Evolutionary conservation across 2,113 vertebrate genomes (phyloP).

Genomic region (Elaphurus davidianus): DNA sequence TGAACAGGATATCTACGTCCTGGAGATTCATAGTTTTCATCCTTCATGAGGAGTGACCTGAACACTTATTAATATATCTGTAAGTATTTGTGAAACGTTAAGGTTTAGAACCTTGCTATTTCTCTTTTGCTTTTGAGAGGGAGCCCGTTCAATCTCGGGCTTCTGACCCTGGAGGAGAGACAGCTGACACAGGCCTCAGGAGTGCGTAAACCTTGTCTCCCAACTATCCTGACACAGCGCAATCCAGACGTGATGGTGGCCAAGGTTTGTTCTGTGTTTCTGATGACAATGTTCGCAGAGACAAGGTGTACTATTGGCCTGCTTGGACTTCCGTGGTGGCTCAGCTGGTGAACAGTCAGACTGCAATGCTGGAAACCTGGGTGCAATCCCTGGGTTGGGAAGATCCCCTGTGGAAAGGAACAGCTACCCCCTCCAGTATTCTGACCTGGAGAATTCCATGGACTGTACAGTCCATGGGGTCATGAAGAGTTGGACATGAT

Average conservation of each 20-base stretch:
- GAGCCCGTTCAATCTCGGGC: background rate
- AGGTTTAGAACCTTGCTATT: background rate
- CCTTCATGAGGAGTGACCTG: background rate
- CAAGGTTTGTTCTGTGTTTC: background rate
- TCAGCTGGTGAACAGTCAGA: background rate
- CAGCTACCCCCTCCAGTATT: background rate
- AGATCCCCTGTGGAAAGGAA: background rate
- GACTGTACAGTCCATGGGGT: too few relatives aligned
- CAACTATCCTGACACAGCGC: background rate
- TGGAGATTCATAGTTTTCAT: background rate
- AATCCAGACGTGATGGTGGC: background rate
- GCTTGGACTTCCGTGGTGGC: background rate
- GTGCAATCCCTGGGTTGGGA: background rate
- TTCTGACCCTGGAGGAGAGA: background rate
- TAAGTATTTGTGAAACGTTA: background rate
- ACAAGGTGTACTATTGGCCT: background rate
- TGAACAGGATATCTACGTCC: background rate
- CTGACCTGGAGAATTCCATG: background rate
- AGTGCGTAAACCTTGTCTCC: background rate
- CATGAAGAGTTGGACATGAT: accelerated
- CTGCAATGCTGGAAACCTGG: accelerated
- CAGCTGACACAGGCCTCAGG: background rate
- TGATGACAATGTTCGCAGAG: background rate
- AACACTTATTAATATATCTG: background rate
- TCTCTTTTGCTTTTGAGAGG: background rate